Conservation (phyloP, 1,140 invertebrate genomes). For the Lepidotrigona ventralis region DNA sequence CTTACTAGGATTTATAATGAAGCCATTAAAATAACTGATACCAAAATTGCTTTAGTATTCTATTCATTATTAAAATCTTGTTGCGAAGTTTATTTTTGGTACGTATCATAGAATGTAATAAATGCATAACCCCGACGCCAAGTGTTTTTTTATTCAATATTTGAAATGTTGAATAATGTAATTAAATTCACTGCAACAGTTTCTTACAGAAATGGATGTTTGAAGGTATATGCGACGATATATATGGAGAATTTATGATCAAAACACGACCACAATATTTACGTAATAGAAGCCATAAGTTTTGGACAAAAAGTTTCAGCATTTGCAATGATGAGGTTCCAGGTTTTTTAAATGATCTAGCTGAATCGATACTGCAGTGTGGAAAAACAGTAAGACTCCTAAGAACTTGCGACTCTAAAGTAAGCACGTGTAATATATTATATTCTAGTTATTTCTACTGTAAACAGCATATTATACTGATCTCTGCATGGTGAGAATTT, state of each 20-base stretch:
- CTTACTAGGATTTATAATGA: constrained; percentile 83
- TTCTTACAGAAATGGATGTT: constrained; percentile 84
- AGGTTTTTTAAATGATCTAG: constrained; percentile 80
- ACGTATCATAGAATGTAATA: constrained; percentile 24
- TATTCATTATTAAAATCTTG: constrained; percentile 82
- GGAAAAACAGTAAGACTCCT: constrained; percentile 83
- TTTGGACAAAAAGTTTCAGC: constrained; percentile 83
- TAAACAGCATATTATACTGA: not conserved
- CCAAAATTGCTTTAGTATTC: constrained; percentile 79
- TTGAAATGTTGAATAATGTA: not conserved
- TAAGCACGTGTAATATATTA: constrained; percentile 53
- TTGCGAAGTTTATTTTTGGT: constrained; percentile 84
- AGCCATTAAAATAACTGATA: constrained; percentile 81
- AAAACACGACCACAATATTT: constrained; percentile 80
- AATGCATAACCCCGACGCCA: no score
- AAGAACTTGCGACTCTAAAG: constrained; percentile 82
- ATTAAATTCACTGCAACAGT: constrained; percentile 69
- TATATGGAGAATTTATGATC: constrained; percentile 84
- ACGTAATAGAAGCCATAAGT: constrained; percentile 80
- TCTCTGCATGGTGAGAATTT: constrained; percentile 6
- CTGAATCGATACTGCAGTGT: constrained; percentile 82
- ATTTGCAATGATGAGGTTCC: constrained; percentile 81
- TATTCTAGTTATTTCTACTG: not conserved
- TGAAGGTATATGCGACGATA: constrained; percentile 82
- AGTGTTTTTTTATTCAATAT: not conserved